These are phyloP conservation scores for Sternotherus odoratus DNA, from an alignment of 2,797 vertebrate genomes.

Conservation along the genomic window DNA sequence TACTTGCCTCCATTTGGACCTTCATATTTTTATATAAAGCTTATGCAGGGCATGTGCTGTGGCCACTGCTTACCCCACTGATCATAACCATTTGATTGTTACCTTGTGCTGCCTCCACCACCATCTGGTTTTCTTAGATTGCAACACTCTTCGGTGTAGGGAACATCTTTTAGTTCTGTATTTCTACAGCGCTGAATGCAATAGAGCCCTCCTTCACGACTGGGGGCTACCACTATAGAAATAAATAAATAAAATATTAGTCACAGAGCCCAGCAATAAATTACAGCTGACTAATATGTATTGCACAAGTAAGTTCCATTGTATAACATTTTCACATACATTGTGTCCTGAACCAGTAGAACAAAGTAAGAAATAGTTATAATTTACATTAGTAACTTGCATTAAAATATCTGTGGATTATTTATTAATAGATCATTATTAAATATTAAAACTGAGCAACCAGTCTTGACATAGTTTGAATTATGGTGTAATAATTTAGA, in stretches of 20 bases:
- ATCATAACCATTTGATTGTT: background rate
- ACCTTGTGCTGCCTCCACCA: background rate
- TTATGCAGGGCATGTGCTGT: background rate
- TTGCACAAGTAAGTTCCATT: background rate
- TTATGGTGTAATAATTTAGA: background rate
- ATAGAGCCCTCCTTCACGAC: background rate
- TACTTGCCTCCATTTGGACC: background rate
- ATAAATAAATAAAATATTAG: conserved; percentile 30
- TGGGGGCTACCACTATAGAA: conserved; percentile 21
- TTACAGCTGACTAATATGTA: conserved; percentile 5
- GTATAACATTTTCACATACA: conserved; percentile 3
- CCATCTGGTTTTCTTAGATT: background rate
- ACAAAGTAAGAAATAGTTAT: accelerated
- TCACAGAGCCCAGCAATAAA: conserved; percentile 30
- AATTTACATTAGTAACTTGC: background rate
- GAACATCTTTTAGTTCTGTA: background rate
- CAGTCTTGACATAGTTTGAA: background rate
- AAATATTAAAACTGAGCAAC: conserved; percentile 20
- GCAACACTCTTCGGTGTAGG: background rate
- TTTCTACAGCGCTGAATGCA: background rate
- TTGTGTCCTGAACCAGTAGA: background rate
- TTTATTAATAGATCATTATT: background rate
- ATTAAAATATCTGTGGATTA: background rate
- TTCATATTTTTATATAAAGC: conserved; percentile 1
- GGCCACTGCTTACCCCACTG: background rate